A percentile compares a stretch with the other conserved stretches of the same genome.
phyloP scores from a whole-genome alignment of 2,888 invertebrate species.

The Acholoe squamosa region DNA sequence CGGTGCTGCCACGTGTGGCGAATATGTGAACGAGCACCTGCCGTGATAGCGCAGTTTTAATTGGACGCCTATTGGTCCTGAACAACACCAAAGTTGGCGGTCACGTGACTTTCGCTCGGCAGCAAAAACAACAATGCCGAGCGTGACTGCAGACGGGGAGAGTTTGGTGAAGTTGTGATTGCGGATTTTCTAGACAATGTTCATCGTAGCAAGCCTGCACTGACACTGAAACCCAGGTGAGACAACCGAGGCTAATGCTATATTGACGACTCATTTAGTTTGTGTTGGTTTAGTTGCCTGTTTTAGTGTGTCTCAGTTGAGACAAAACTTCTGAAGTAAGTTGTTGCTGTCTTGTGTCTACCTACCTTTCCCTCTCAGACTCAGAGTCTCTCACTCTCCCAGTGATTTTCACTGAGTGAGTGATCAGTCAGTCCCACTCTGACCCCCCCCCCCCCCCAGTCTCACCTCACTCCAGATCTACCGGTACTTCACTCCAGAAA shows the following conservation, averaged over 20 bases:
- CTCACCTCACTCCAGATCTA: too few relatives aligned
- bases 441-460: too few relatives aligned
- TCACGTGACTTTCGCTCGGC: slow-evolving; percentile 49
- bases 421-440: too few relatives aligned
- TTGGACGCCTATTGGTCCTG: not conserved
- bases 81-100: not conserved
- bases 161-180: not conserved
- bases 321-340: not conserved
- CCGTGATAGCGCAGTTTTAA: not conserved
- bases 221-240: not conserved
- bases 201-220: not conserved
- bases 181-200: slow-evolving; percentile 15
- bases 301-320: not conserved
- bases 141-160: not conserved
- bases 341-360: not conserved
- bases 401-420: too few relatives aligned
- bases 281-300: not conserved
- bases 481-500: too few relatives aligned
- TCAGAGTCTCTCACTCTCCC: not conserved
- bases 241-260: not conserved
- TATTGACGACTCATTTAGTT: not conserved
- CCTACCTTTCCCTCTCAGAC: not conserved
- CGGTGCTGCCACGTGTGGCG: too few relatives aligned
- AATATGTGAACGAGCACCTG: too few relatives aligned
- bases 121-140: slow-evolving; percentile 52